Base-by-base conservation (phyloP, 1,140 invertebrate genomes). In the Megalonaias nervosa region DNA sequence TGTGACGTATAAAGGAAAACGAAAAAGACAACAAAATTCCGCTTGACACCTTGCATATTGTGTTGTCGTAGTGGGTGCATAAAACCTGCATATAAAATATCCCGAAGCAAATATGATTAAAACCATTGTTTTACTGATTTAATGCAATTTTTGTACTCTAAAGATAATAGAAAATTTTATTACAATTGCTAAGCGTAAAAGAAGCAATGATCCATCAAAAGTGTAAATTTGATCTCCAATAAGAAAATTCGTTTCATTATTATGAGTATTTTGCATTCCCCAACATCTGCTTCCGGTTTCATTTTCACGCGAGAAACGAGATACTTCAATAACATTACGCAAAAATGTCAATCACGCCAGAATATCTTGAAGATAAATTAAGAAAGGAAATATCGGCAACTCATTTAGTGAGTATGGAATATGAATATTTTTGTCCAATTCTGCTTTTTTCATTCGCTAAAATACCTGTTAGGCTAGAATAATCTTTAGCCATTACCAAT, bases 351-450 rank as follows among this genome's bases (percentile, higher is more conserved):
- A 94, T 94, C 88, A 93, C 92, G 72, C 92, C 93, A 84, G 92
- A 93, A 83, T 92, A 95, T 87, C 91, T 95, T 62, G 94, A 93
- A 90, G 92, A 94, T 62, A 95, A 95, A 90, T 89, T 95, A 68
- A 92, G 90, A 70, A 93, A 93, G 87, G 93, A 93, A 91, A 90
- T 95, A 77, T 92, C 94, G 78, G 93, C 94, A 77, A 89, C 92
- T 84, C 92, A 95, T 90, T 93, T 95, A 87, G 94, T 94, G 93
- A 93, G 93, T 94, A n/a, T n/a, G n/a, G n/a, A 48, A 31, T 31
- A 31, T 48, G 11, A 48, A 48, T 48, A 48, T 48, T 48, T 48
- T 48, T 48, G 38, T 48, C 38, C 11, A 48, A 48, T 48, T 0
- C 38, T 9, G 38, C 11, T 48, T 4, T 48, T 48, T 48, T 48